phyloP scores from a whole-genome alignment of 2,888 invertebrate genomes.

The Ecliptopera silaceata region DNA sequence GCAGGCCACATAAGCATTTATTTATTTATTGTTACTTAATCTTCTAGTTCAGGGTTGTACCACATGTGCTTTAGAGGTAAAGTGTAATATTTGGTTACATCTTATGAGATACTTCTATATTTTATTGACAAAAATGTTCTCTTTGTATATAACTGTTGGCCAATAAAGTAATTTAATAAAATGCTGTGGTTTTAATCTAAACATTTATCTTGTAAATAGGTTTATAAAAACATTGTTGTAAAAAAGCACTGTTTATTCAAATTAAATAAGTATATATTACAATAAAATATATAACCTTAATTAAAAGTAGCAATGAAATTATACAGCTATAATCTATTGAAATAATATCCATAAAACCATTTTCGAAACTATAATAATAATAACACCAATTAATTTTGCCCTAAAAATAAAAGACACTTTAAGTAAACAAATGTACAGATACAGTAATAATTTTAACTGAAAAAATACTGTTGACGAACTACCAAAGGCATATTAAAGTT shows the following conservation, averaged over 20 bases:
- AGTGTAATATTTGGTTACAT: slow-evolving; percentile 54
- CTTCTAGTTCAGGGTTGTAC: slow-evolving; percentile 48
- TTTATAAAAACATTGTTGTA: slow-evolving; percentile 47
- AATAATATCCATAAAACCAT: slow-evolving; percentile 76
- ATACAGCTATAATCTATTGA: slow-evolving; percentile 79
- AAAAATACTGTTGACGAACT: slow-evolving; percentile 69
- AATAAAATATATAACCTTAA: slow-evolving; percentile 80
- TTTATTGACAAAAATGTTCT: slow-evolving; percentile 44
- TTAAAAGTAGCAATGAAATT: slow-evolving; percentile 78
- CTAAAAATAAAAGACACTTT: slow-evolving; percentile 63
- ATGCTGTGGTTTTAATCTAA: background rate
- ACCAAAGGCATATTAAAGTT: slow-evolving; percentile 54
- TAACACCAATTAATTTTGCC: slow-evolving; percentile 71
- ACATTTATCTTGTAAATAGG: background rate
- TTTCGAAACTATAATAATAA: slow-evolving; percentile 48
- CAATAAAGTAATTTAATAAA: slow-evolving; percentile 56
- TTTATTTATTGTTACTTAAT: slow-evolving; percentile 35
- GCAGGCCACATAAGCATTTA: slow-evolving; percentile 69
- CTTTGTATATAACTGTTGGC: slow-evolving; percentile 64
- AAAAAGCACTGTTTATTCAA: slow-evolving; percentile 82
- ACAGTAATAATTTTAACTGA: slow-evolving; percentile 52
- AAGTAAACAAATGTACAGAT: slow-evolving; percentile 68
- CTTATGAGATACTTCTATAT: slow-evolving; percentile 49
- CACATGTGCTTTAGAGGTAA: slow-evolving; percentile 47
- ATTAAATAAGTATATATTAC: slow-evolving; percentile 81